Percentiles rank a stretch among this genome's conserved stretches.
These are phyloP conservation scores for Centropus unirufus DNA, from an alignment of 2,113 vertebrate species.

Conservation along the genomic window DNA sequence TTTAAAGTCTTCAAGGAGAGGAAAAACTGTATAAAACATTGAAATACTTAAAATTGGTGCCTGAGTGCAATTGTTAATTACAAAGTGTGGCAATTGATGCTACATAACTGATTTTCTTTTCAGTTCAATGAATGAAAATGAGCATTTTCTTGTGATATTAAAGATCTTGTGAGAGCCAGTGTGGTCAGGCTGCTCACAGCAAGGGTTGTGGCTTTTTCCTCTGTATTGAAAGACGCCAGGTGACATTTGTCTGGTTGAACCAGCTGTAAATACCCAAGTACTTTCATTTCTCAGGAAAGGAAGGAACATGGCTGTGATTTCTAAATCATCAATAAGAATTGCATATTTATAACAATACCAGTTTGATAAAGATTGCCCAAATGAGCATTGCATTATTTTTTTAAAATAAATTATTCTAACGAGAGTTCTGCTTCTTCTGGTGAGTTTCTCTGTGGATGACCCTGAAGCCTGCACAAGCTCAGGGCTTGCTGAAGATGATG, in stretches of 20 bases:
- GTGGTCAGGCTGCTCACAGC: neutral
- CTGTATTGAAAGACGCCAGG: neutral
- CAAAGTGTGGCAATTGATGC: neutral
- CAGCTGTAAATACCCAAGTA: neutral
- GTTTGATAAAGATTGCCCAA: neutral
- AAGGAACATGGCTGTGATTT: neutral
- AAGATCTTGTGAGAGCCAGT: neutral
- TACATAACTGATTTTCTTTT: neutral
- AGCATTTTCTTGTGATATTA: neutral
- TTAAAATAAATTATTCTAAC: neutral
- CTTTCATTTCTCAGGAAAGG: neutral
- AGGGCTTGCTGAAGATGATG: neutral
- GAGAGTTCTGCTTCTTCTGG: neutral
- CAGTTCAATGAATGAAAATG: neutral
- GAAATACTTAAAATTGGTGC: neutral
- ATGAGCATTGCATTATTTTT: neutral
- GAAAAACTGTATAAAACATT: neutral
- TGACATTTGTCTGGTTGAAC: neutral
- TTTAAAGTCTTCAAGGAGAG: neutral
- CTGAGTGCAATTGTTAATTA: neutral
- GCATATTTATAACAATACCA: neutral
- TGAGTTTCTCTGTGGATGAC: accelerated
- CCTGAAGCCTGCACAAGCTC: neutral
- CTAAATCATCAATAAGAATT: neutral
- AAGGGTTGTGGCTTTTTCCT: neutral